A percentile compares a stretch with the other conserved stretches of the same genome.
Evolutionary conservation across 2,888 invertebrate species (phyloP).

Genomic region (Phortica magna): DNA sequence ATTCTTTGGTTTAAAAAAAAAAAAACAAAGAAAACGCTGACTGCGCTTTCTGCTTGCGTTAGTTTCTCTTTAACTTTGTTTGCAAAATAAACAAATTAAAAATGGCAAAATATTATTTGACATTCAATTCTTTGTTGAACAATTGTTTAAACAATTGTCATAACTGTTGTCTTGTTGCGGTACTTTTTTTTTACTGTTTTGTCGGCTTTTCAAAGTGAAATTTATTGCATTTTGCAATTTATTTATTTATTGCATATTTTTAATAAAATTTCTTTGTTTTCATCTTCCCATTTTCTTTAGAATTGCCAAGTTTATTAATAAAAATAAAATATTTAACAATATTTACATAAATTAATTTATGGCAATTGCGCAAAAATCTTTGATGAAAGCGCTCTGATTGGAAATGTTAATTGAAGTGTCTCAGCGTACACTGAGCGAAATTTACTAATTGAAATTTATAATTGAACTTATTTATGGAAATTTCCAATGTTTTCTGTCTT

Average conservation of each 20-base stretch:
- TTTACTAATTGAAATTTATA: too few species aligned
- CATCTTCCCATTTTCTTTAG: neutral
- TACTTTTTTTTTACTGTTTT: constrained; percentile 34
- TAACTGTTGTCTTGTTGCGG: neutral
- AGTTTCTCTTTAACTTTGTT: neutral
- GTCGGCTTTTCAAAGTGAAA: constrained; percentile 57
- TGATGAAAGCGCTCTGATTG: neutral
- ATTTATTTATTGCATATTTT: neutral
- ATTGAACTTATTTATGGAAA: too few species aligned
- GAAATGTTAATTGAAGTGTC: neutral
- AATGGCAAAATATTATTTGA: neutral
- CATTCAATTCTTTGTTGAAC: neutral
- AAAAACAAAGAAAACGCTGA: neutral
- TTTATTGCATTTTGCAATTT: constrained; percentile 48
- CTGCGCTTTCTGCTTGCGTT: neutral
- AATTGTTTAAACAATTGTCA: constrained; percentile 3
- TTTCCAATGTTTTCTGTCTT: too few species aligned
- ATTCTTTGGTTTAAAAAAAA: too few species aligned
- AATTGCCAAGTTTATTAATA: neutral
- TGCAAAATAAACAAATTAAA: neutral
- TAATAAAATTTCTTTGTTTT: neutral
- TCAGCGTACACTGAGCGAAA: too few species aligned
- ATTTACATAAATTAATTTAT: constrained; percentile 4
- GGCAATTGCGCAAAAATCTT: constrained; percentile 10
- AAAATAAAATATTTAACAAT: neutral